phyloP scores from a whole-genome alignment of 2,113 vertebrate genomes.

The Todiramphus chloris region DNA sequence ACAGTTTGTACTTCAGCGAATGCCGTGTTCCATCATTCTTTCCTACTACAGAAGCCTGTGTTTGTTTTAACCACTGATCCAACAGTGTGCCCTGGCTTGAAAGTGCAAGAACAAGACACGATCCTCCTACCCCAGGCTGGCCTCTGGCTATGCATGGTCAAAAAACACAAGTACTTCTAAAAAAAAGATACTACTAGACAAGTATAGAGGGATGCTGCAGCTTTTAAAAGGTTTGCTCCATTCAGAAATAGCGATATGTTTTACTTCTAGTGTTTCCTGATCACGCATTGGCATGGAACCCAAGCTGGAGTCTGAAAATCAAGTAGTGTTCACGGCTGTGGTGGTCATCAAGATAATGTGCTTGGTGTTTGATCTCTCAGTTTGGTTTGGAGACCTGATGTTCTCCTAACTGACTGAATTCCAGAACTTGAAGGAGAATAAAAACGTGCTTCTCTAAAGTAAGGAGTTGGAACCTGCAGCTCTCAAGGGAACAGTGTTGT shows the following conservation, averaged over 20 bases:
- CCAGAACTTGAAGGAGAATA: not conserved
- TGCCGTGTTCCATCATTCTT: not conserved
- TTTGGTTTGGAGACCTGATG: not conserved
- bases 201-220: not conserved
- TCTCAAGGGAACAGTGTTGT: not conserved
- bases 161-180: not conserved
- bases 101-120: not conserved
- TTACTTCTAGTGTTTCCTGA: not conserved
- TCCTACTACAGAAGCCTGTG: slow-evolving; percentile 19
- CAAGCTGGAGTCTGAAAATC: not conserved
- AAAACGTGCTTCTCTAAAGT: not conserved
- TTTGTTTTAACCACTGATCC: not conserved
- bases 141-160: not conserved
- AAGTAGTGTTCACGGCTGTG: not conserved
- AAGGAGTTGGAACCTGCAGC: not conserved
- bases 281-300: not conserved
- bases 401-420: not conserved
- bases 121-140: not conserved
- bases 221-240: not conserved
- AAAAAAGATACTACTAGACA: not conserved
- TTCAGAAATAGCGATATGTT: not conserved
- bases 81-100: not conserved
- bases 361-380: not conserved
- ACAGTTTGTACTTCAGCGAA: not conserved
- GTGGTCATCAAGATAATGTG: not conserved